A percentile compares a stretch with the other conserved stretches of the same genome.
phyloP scores from a whole-genome alignment of 2,888 invertebrate genomes.

The Crematogaster levior region DNA sequence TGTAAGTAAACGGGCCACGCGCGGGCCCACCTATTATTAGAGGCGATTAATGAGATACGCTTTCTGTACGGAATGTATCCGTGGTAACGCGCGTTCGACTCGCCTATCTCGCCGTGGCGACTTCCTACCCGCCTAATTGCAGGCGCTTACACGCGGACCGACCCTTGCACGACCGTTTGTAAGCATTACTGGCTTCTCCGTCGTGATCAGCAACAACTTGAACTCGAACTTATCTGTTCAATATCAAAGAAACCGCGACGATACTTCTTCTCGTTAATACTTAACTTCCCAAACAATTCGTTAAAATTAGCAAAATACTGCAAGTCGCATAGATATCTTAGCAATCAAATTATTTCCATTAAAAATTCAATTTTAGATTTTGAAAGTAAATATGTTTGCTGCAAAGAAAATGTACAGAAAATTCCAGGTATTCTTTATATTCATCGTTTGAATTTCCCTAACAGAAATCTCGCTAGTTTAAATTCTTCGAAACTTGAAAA shows the following conservation, averaged over 20 bases:
- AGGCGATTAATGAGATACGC: slow-evolving; percentile 79
- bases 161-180: background rate
- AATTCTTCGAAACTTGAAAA: background rate
- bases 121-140: slow-evolving; percentile 76
- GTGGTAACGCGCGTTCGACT: slow-evolving; percentile 80
- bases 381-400: background rate
- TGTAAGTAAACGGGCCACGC: slow-evolving; percentile 73
- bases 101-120: slow-evolving; percentile 79
- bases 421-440: background rate
- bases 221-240: background rate
- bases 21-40: slow-evolving; percentile 76
- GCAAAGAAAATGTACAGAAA: background rate
- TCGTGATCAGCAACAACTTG: background rate
- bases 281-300: background rate
- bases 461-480: background rate
- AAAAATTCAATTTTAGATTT: background rate
- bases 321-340: background rate
- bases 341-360: background rate
- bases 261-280: background rate
- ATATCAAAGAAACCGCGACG: background rate
- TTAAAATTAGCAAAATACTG: background rate
- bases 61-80: slow-evolving; percentile 76
- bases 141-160: slow-evolving; percentile 55
- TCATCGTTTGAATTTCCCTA: background rate
- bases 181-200: background rate